Percentiles rank a stretch among this genome's conserved stretches.
phyloP scores from a whole-genome alignment of 2,113 vertebrate species.

The Oplegnathus fasciatus region DNA sequence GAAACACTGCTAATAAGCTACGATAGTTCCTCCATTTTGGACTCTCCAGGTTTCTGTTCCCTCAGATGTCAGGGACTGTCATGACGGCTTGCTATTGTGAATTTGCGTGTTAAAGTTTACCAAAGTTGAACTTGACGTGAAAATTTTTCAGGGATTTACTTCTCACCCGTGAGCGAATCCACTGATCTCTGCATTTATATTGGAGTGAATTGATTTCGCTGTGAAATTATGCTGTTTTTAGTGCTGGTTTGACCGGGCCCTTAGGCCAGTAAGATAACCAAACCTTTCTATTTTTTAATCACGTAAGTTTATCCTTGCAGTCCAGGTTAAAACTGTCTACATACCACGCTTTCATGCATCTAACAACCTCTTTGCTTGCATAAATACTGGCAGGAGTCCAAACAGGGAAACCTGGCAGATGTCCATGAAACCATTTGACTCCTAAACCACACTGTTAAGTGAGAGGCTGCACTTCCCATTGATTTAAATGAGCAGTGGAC shows the following conservation, averaged over 20 bases:
- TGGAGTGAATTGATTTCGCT: neutral
- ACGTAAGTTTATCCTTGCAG: conserved; percentile 34
- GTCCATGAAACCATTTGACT: conserved; percentile 77
- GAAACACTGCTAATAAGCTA: neutral
- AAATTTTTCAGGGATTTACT: neutral
- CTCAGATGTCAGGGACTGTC: neutral
- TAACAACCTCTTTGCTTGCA: conserved; percentile 66
- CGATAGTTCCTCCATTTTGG: neutral
- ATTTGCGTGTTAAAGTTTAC: conserved; percentile 5
- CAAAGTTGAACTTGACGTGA: neutral
- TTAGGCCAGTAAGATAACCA: conserved; percentile 1
- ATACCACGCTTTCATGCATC: conserved; percentile 54
- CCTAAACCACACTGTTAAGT: conserved; percentile 73
- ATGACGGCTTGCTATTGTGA: neutral
- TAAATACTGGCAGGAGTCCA: conserved; percentile 74
- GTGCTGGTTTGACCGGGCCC: neutral
- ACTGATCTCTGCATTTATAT: neutral
- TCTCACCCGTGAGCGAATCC: neutral
- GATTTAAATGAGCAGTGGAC: conserved; percentile 64
- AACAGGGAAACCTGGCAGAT: conserved; percentile 71
- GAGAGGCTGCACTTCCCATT: conserved; percentile 68
- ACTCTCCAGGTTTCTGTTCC: neutral
- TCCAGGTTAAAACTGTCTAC: conserved; percentile 47
- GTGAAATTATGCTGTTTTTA: neutral
- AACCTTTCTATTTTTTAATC: conserved; percentile 35